Evolutionary conservation across 2,888 invertebrate species (phyloP).

Genomic region (Zhuqinia jingwanae): DNA sequence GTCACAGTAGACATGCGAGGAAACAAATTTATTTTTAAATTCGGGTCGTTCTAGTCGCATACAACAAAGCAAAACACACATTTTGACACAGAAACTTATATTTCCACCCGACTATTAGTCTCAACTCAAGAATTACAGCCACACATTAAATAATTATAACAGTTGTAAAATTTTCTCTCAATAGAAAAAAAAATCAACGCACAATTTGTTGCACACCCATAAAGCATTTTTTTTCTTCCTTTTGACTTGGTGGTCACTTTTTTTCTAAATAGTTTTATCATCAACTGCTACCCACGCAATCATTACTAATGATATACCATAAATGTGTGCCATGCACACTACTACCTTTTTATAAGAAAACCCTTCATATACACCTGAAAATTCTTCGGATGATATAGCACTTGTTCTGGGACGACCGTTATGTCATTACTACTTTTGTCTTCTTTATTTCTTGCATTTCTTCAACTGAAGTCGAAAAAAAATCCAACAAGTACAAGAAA

Average conservation of each 20-base stretch:
- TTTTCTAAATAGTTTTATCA: constrained; percentile 1
- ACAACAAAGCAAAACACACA: not conserved
- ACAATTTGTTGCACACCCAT: constrained; percentile 21
- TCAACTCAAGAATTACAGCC: not conserved
- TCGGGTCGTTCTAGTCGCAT: not conserved
- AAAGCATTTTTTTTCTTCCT: not conserved
- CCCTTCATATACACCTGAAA: no score
- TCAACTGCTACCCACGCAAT: constrained; percentile 36
- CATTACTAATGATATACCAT: constrained; percentile 25
- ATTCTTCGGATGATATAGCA: not conserved
- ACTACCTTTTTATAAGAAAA: no score
- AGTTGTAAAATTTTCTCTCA: not conserved
- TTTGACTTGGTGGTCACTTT: not conserved
- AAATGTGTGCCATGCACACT: not conserved
- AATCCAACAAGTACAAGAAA: not conserved
- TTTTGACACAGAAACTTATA: not conserved
- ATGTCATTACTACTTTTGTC: constrained; percentile 14
- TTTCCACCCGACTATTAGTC: not conserved
- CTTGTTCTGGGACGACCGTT: constrained; percentile 17
- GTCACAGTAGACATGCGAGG: constrained; percentile 31
- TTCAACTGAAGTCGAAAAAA: no score
- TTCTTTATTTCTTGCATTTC: not conserved
- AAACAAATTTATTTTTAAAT: constrained; percentile 10
- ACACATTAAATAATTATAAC: not conserved
- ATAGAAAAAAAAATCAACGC: not conserved